Conservation (phyloP, 2,113 vertebrate genomes). For the Gallinago undulata region DNA sequence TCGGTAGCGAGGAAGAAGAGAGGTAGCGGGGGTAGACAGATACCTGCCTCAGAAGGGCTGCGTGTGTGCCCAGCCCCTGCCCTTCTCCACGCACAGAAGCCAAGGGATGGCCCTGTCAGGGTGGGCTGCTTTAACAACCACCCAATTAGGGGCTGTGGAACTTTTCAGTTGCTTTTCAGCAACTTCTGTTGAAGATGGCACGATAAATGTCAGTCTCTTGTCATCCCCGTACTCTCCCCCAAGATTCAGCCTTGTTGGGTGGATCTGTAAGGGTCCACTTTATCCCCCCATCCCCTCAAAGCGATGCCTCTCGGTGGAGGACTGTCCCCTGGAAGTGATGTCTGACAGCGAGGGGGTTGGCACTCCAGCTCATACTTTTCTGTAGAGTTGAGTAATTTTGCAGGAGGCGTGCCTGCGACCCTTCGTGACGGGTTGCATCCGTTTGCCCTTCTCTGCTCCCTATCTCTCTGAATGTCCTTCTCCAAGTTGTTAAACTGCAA, state of each 20-base stretch:
- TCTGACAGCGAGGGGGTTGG: not conserved
- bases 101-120: not conserved
- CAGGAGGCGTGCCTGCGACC: fast-evolving
- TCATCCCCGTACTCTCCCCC: not conserved
- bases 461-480: not conserved
- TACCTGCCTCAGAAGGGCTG: not conserved
- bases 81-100: fast-evolving
- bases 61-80: not conserved
- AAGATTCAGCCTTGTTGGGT: not conserved
- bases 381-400: not conserved
- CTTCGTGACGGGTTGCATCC: not conserved
- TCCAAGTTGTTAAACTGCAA: not conserved
- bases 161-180: not conserved
- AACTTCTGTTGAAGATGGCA: not conserved
- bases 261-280: not conserved
- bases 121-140: not conserved
- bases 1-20: not conserved
- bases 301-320: not conserved
- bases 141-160: not conserved
- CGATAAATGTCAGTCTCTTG: not conserved
- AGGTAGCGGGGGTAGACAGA: not conserved
- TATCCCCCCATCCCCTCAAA: not conserved
- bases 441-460: not conserved
- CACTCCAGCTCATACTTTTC: not conserved
- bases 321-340: not conserved